These are phyloP conservation scores for Drosophila lutescens DNA, from an alignment of 2,888 invertebrate species.

Conservation along the genomic window DNA sequence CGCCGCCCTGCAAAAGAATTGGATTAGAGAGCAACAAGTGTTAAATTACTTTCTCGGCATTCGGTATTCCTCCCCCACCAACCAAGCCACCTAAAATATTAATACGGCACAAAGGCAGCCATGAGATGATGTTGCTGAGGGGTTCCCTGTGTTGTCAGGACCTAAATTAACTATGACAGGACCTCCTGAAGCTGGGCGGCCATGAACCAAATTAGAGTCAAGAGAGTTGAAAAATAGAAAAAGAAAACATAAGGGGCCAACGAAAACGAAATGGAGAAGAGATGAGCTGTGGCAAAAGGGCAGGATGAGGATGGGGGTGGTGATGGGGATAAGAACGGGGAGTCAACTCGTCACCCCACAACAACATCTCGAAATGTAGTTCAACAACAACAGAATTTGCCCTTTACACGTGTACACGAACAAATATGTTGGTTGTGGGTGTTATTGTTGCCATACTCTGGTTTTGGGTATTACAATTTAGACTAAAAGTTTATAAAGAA, in stretches of 20 bases:
- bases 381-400: conserved; percentile 59
- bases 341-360: conserved; percentile 15
- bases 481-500: background rate
- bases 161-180: conserved; percentile 68
- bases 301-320: conserved; percentile 18
- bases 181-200: conserved; percentile 53
- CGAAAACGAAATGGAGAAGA: conserved; percentile 41
- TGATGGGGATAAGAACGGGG: conserved; percentile 6
- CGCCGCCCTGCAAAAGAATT: conserved; percentile 90
- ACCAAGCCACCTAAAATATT: conserved; percentile 57
- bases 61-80: conserved; percentile 16
- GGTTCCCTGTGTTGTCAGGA: conserved; percentile 35
- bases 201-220: conserved; percentile 79
- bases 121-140: conserved; percentile 13
- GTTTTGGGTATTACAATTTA: background rate
- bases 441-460: conserved; percentile 20
- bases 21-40: conserved; percentile 60
- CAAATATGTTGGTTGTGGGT: conserved; percentile 40
- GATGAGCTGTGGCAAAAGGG: conserved; percentile 29
- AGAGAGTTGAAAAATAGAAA: conserved; percentile 61
- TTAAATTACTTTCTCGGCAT: conserved; percentile 26
- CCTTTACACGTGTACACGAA: conserved; percentile 40
- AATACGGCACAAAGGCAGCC: conserved; percentile 56
- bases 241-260: conserved; percentile 14
- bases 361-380: conserved; percentile 58